Conservation (phyloP, 2,797 vertebrate genomes). For the Oreortyx pictus region DNA sequence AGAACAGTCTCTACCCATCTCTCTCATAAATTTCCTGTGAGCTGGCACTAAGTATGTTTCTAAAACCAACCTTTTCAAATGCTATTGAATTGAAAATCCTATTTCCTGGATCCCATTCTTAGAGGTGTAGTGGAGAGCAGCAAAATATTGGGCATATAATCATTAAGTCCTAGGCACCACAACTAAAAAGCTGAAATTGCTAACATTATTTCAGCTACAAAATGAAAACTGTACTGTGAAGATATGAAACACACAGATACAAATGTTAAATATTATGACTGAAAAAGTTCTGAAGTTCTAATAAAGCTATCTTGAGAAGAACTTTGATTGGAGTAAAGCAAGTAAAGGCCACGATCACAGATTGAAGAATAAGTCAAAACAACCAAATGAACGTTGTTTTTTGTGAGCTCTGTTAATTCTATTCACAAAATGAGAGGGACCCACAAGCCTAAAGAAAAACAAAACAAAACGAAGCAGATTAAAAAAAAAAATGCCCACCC, state of each 20-base stretch:
- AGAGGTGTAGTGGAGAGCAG: neutral
- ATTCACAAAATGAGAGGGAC: constrained; percentile 9
- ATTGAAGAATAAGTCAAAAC: neutral
- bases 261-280: neutral
- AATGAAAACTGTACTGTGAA: neutral
- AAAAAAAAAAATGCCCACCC: neutral
- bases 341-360: neutral
- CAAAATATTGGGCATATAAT: neutral
- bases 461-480: no score
- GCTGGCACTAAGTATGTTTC: neutral
- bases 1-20: neutral
- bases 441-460: neutral
- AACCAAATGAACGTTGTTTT: neutral
- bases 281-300: neutral
- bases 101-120: neutral
- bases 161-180: neutral
- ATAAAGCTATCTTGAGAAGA: neutral
- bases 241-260: neutral
- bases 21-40: neutral
- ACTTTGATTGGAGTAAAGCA: neutral
- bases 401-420: neutral
- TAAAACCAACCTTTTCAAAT: neutral
- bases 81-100: neutral
- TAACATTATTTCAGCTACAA: neutral
- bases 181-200: neutral